phyloP scores from a whole-genome alignment of 2,797 vertebrate genomes.

The Tenualosa ilisha region DNA sequence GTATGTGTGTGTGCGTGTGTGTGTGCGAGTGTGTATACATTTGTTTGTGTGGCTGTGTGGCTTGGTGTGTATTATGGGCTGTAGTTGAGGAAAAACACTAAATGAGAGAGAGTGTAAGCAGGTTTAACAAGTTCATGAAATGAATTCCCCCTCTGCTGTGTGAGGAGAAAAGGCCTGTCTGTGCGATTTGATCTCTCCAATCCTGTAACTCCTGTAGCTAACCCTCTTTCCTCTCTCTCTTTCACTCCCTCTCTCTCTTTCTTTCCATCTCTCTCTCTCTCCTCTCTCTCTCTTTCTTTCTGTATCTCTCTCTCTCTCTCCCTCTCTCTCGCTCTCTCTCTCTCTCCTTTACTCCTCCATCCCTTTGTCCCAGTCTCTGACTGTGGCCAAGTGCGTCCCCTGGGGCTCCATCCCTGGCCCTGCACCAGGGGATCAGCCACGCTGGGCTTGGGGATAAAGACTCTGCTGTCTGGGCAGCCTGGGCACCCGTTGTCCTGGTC shows the following conservation, averaged over 20 bases:
- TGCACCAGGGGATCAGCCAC: slow-evolving; percentile 7
- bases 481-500: slow-evolving; percentile 22
- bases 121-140: neutral
- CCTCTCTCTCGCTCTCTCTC: neutral
- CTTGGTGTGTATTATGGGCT: no score
- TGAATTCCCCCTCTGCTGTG: neutral
- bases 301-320: neutral
- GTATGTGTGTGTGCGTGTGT: no score
- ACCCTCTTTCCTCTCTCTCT: neutral
- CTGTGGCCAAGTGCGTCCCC: neutral
- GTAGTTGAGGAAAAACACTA: neutral
- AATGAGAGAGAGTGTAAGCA: neutral
- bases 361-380: neutral
- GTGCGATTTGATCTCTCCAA: neutral
- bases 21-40: neutral
- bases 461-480: neutral
- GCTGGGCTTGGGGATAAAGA: neutral
- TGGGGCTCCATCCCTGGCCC: neutral
- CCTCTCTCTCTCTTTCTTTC: slow-evolving; percentile 1
- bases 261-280: neutral
- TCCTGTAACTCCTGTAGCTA: neutral
- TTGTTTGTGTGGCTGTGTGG: neutral
- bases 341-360: neutral
- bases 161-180: neutral
- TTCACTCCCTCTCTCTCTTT: neutral